Percentiles rank a stretch among this genome's conserved stretches.
These are phyloP conservation scores for Cavia porcellus DNA, from an alignment of 2,113 vertebrate genomes.

Conservation along the genomic window DNA sequence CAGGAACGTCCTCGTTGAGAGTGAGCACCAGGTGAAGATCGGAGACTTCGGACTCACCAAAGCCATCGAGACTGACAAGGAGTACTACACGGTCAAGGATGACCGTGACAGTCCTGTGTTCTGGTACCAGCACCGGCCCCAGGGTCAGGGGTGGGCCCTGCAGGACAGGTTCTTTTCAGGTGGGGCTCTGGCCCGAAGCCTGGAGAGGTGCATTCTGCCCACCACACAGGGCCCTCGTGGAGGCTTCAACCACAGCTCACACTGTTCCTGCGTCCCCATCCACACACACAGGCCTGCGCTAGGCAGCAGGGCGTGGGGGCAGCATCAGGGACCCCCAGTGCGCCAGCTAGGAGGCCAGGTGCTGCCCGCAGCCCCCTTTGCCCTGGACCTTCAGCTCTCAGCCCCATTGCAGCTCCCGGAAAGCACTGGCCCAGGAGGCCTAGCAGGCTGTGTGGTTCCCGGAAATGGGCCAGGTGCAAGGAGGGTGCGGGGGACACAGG, in stretches of 20 bases:
- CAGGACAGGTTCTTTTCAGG: not conserved
- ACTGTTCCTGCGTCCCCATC: not conserved
- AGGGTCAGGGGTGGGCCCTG: not conserved
- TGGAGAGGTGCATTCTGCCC: not conserved
- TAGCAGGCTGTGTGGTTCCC: not conserved
- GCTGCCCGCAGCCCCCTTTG: no score
- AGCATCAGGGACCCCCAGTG: not conserved
- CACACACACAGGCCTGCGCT: not conserved
- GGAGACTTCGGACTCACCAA: conserved; percentile 99
- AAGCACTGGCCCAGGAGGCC: not conserved
- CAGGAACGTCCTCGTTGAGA: conserved; percentile 97
- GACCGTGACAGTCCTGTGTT: conserved; percentile 97
- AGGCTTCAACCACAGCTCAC: no score
- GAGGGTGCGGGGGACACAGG: not conserved
- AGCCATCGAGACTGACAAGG: conserved; percentile 96
- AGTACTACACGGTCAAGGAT: conserved; percentile 97
- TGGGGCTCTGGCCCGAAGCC: not conserved
- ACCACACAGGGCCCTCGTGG: not conserved
- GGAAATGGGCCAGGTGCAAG: not conserved
- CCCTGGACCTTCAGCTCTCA: not conserved
- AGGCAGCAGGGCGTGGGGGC: not conserved
- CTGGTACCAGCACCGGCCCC: conserved; percentile 88
- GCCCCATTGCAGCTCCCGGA: not conserved
- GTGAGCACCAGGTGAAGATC: conserved; percentile 96
- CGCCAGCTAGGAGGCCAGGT: not conserved